phyloP scores from a whole-genome alignment of 2,888 invertebrate genomes.

The Eurytoma adleriae region DNA sequence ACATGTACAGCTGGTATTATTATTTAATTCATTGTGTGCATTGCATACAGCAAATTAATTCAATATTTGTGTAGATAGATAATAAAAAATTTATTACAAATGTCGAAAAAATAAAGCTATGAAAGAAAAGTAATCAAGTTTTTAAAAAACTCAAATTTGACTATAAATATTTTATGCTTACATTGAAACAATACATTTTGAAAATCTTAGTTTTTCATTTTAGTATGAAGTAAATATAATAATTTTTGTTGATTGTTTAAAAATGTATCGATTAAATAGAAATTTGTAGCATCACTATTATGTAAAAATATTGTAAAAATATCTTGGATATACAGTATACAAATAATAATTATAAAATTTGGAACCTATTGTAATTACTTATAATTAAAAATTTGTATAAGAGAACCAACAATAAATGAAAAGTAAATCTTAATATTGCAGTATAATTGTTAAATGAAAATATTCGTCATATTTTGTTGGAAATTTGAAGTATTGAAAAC shows the following conservation, averaged over 20 bases:
- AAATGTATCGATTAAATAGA: background rate
- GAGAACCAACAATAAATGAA: no score
- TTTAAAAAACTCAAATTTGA: constrained; percentile 20
- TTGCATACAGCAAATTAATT: constrained; percentile 26
- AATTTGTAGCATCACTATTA: background rate
- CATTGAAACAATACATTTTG: background rate
- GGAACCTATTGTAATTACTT: no score
- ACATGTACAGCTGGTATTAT: constrained; percentile 1
- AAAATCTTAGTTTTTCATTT: background rate
- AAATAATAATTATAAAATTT: no score
- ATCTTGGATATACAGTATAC: no score
- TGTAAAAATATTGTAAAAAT: no score
- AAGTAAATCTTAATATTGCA: no score
- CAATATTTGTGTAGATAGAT: constrained; percentile 42
- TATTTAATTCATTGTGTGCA: constrained; percentile 15
- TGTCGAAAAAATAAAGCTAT: constrained; percentile 21
- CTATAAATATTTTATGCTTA: no score
- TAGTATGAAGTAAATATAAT: background rate
- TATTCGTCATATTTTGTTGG: no score
- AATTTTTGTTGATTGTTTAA: no score
- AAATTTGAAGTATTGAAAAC: no score
- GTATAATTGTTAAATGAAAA: no score
- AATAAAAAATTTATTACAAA: constrained; percentile 27
- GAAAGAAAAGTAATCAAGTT: constrained; percentile 41
- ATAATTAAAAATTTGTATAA: no score